phyloP scores from a whole-genome alignment of 2,888 invertebrate genomes.

The Nezara viridula region DNA sequence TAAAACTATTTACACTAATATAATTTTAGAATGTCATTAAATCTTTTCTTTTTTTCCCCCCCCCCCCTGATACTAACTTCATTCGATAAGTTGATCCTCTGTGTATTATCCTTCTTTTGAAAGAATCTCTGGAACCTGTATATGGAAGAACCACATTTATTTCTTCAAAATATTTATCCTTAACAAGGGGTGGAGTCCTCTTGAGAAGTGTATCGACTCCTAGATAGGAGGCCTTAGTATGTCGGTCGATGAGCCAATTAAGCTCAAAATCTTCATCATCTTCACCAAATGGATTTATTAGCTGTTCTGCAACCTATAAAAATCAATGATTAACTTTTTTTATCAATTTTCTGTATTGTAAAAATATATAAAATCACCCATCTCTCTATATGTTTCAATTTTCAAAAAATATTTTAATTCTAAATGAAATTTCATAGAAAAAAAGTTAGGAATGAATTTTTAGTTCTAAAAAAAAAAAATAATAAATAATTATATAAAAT shows the following conservation, averaged over 20 bases:
- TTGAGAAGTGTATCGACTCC: constrained; percentile 73
- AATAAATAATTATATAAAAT: no score
- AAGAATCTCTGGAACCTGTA: constrained; percentile 73
- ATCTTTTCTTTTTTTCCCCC: background rate
- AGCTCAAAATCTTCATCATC: constrained; percentile 77
- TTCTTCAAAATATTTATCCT: constrained; percentile 73
- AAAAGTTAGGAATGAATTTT: no score
- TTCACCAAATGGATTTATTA: constrained; percentile 77
- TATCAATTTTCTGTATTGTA: background rate
- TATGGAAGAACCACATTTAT: constrained; percentile 72
- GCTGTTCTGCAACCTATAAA: constrained; percentile 74
- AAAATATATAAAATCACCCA: background rate
- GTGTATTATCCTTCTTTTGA: constrained; percentile 73
- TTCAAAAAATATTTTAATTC: no score
- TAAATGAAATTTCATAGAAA: no score
- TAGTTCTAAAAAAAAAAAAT: no score
- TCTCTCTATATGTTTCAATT: background rate
- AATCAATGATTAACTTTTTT: background rate
- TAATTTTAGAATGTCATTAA: background rate
- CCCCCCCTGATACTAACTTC: constrained; percentile 69
- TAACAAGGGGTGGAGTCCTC: constrained; percentile 72
- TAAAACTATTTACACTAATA: background rate
- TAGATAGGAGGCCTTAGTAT: constrained; percentile 74
- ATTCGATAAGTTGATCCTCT: constrained; percentile 74
- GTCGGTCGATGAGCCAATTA: constrained; percentile 76